A percentile compares a stretch with the other conserved stretches of the same genome.
Conservation (phyloP, 2,113 vertebrate species). For the Paramisgurnus dabryanus region DNA sequence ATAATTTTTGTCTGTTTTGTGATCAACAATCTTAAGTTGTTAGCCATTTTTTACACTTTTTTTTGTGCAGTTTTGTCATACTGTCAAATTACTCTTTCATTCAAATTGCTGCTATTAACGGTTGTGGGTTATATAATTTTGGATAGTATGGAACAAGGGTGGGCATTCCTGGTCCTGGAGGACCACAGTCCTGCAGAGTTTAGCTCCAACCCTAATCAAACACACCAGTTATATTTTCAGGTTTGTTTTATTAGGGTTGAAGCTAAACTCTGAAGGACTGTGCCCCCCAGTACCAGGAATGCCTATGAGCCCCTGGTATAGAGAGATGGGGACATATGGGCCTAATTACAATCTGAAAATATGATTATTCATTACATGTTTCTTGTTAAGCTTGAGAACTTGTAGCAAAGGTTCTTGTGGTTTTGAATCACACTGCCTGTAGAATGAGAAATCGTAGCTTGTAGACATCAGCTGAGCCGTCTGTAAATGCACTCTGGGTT, state of each 20-base stretch:
- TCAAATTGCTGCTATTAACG: not conserved
- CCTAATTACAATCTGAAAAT: not conserved
- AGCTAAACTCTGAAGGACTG: no score
- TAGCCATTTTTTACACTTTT: not conserved
- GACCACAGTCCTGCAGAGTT: no score
- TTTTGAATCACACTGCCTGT: constrained; percentile 38
- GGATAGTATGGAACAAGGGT: no score
- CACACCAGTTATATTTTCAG: no score
- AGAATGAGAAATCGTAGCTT: constrained; percentile 18
- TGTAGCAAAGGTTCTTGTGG: constrained; percentile 45
- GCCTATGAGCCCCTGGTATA: no score
- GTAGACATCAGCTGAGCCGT: constrained; percentile 8
- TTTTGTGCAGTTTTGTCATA: not conserved
- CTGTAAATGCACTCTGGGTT: constrained; percentile 27
- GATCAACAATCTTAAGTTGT: not conserved
- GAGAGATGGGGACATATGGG: not conserved
- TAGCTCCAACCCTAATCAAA: no score
- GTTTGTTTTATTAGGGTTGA: no score
- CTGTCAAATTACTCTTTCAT: not conserved
- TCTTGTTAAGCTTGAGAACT: not conserved
- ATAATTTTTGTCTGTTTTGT: no score
- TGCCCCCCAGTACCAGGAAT: no score
- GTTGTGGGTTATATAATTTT: no score
- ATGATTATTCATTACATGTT: not conserved
- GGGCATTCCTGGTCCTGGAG: no score